Evolutionary conservation across 2,113 vertebrate genomes (phyloP).

Genomic region (Pavo muticus): DNA sequence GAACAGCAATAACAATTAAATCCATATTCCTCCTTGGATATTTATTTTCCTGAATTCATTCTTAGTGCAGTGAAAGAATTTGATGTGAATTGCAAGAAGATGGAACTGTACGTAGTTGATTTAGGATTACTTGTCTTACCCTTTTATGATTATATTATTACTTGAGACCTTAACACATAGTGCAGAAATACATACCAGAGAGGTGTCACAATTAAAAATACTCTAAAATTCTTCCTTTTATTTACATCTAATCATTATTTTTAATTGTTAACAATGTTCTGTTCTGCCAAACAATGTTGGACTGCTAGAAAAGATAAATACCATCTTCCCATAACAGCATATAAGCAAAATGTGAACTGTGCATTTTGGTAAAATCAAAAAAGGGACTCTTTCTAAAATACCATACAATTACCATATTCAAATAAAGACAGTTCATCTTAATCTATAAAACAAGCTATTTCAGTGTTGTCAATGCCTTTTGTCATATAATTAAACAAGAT

Average conservation of each 20-base stretch:
- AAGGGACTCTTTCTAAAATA: not conserved
- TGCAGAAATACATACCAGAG: not conserved
- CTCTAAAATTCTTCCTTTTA: not conserved
- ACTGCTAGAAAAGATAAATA: not conserved
- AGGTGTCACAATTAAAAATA: not conserved
- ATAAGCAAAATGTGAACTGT: not conserved
- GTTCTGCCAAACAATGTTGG: not conserved
- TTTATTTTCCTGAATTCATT: conserved; percentile 80
- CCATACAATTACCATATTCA: not conserved
- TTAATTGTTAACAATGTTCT: not conserved
- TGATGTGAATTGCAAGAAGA: conserved; percentile 69
- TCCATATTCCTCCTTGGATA: conserved; percentile 77
- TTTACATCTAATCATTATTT: not conserved
- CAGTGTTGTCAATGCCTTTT: not conserved
- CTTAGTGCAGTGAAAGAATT: conserved; percentile 74
- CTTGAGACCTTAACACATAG: conserved; percentile 6
- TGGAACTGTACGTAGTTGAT: not conserved
- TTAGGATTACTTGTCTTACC: conserved; percentile 44
- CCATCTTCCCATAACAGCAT: not conserved
- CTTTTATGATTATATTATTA: conserved; percentile 14
- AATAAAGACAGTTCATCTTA: not conserved
- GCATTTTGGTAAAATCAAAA: not conserved
- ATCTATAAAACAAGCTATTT: not conserved
- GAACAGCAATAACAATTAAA: conserved; percentile 77
- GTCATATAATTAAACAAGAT: not conserved